phyloP scores from a whole-genome alignment of 1,140 invertebrate species.

The Drosophila sp. region DNA sequence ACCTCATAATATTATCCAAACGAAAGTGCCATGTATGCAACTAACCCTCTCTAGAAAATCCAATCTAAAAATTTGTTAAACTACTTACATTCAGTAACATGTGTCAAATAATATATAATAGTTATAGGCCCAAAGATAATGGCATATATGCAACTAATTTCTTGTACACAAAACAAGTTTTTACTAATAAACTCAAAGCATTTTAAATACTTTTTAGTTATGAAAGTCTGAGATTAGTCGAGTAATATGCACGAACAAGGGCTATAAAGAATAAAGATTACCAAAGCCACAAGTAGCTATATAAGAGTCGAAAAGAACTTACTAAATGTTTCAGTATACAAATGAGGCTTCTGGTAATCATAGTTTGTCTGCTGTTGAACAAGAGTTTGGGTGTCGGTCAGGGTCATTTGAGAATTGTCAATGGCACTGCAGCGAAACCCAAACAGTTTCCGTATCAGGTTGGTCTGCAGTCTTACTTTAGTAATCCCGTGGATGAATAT shows the following conservation, averaged over 20 bases:
- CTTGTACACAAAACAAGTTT: conserved; percentile 1
- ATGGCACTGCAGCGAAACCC: conserved; percentile 34
- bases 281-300: conserved; percentile 5
- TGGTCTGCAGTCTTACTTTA: conserved; percentile 31
- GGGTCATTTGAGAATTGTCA: conserved; percentile 53
- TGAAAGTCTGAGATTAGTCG: conserved; percentile 25
- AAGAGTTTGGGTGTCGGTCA: conserved; percentile 12
- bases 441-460: conserved; percentile 57
- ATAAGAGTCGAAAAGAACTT: conserved; percentile 25
- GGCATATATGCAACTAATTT: background rate
- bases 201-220: conserved; percentile 28
- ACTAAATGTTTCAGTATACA: background rate
- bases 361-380: conserved; percentile 21
- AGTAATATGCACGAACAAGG: conserved; percentile 23
- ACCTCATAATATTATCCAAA: background rate
- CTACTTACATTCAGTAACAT: background rate
- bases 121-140: conserved; percentile 25
- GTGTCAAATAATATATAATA: conserved; percentile 1
- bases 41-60: background rate
- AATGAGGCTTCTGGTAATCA: conserved; percentile 35
- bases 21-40: conserved; percentile 22
- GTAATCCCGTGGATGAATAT: background rate
- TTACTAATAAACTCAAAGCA: conserved; percentile 57
- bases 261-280: conserved; percentile 30
- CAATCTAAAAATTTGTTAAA: background rate